Evolutionary conservation across 2,113 vertebrate genomes (phyloP), one percentile per base, ranked within the genome.

Genomic region (Lamprologus ornatipinnis): DNA sequence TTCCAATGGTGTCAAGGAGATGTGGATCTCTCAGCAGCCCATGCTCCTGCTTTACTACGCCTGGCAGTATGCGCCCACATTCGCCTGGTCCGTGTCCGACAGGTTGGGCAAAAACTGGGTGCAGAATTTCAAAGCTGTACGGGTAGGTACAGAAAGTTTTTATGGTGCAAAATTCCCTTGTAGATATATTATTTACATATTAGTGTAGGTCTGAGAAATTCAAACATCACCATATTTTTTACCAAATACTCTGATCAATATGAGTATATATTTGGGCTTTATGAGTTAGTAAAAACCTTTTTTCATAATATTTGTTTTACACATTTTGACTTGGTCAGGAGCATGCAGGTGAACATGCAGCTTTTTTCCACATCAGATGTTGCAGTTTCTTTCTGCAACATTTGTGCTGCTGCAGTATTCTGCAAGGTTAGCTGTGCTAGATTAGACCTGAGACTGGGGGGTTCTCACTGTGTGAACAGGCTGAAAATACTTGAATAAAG

Each of bases 21-120:
- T 97, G 80, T 99, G 98, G 98, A 95, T 99, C 4, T 90, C 97
- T 0, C 95, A 98, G 54, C 97, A 99, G 2, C 98, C 98, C 7
- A 97, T 97, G 81, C 95, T 99, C 90, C 78, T 96, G 0, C 45
- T 97, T 4, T 93, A 91, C 87, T 99, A 99, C 92, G 7, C 96
- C 47, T 98, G 98, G 97, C 98, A 99, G 91, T 99, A 99, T 1
- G 75, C 95, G 0, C 98, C 98, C 45, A 98, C 98, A 4, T 95
- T 96, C 92, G 97, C 97, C 28, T 97, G 96, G 96, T 97, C 96
- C 95, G 1, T 97, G n/a, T 95, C 96, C 26, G 94, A 94, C 82
- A 87, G 88, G 14, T 3, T 98, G 80, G 97, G 97, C 37, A 97
- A 90, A 91, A 97, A 87, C 92, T 97, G 97, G 81, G 97, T 99